Base-by-base conservation (phyloP, 2,888 invertebrate genomes). In the Lasioglossum calceatum region DNA sequence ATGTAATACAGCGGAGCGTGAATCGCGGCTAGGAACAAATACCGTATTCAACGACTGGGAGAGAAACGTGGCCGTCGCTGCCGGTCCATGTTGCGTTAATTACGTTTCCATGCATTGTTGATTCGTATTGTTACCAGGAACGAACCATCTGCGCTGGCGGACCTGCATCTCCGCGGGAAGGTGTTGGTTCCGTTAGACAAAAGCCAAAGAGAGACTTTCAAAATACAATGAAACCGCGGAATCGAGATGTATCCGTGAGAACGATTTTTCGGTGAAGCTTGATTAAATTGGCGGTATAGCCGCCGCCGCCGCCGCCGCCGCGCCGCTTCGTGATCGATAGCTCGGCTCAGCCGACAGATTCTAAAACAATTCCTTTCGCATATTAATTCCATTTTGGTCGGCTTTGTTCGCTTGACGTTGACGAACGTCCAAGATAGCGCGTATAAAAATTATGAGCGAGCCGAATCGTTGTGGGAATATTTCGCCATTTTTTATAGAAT, bases 251-350 rank as follows among this genome's bases (percentile, higher is more conserved):
- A 27, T 77, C 36, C 27, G 76, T 64, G 64, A 19, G 3, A 42
- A 27, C 42, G 27, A 42, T 61, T 42, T n/a, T 61, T 42, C 61
- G 23, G 23, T 10, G 76, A 19, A 61, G n/a, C 76, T 44, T 61
- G 76, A 76, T 76, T 76, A 42, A 64, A 64, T 76, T 32, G 76
- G 27, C 5, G 44, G 76, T 44, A 54, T 23, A n/a, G 54, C 23
- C 23, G 10, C 7, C 5, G 50, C 19, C 47, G 19, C 19, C 19
- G 42, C 0, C 36, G 36, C 36, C 36, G n/a, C n/a, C n/a, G 36
- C 23, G 64, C 32, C 42, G 58, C 44, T 47, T 7, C n/a, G 64
- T 77, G 77, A 77, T 77, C 42, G 64, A 77, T 77, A 19, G 64
- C 42, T 44, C 32, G 44, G 44, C 27, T 44, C 16, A n/a, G 36